Evolutionary conservation across 2,113 vertebrate species (phyloP).

Genomic region (Pseudorectes ferrugineus): DNA sequence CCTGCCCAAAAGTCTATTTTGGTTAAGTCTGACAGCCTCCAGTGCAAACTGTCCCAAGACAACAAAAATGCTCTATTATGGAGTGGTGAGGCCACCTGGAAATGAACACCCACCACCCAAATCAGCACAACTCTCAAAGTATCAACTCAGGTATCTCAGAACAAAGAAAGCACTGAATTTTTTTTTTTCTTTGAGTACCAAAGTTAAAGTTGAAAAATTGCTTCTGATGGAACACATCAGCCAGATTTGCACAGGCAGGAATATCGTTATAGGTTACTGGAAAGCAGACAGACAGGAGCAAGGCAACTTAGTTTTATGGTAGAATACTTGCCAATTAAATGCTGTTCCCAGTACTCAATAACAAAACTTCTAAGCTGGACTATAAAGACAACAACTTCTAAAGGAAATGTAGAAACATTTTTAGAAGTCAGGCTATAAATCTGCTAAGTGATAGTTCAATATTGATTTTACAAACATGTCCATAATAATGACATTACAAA

Average conservation of each 20-base stretch:
- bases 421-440: not conserved
- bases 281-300: not conserved
- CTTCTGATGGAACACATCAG: not conserved
- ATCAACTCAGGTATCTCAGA: not conserved
- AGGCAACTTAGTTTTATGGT: not conserved
- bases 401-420: not conserved
- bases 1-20: not conserved
- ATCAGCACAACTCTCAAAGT: not conserved
- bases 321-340: not conserved
- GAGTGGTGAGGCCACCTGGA: not conserved
- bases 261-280: not conserved
- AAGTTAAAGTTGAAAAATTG: not conserved
- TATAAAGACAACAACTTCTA: not conserved
- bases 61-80: not conserved
- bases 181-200: not conserved
- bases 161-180: not conserved
- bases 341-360: not conserved
- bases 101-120: not conserved
- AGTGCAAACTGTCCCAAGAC: not conserved
- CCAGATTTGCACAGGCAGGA: not conserved
- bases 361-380: not conserved
- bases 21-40: not conserved
- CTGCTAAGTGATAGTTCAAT: not conserved
- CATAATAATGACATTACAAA: not conserved
- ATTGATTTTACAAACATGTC: not conserved